phyloP scores from a whole-genome alignment of 2,888 invertebrate species.

The Odontomyia ornata region DNA sequence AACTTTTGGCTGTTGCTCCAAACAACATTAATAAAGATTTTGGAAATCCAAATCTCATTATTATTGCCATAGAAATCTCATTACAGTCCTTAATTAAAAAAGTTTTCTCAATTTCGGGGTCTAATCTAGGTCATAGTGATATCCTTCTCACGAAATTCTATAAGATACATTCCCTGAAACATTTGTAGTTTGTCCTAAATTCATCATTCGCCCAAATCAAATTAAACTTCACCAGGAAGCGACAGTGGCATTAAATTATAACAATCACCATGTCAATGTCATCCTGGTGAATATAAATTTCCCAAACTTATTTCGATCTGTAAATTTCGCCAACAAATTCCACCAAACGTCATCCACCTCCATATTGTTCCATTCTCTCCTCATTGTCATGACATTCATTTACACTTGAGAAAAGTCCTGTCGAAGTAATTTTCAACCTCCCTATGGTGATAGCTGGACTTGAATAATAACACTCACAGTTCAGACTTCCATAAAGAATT shows the following conservation, averaged over 20 bases:
- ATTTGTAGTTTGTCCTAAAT: neutral
- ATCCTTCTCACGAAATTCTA: neutral
- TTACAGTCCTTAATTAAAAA: conserved; percentile 28
- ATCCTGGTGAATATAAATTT: neutral
- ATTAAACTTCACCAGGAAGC: conserved; percentile 31
- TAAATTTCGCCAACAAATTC: conserved; percentile 1
- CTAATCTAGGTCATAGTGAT: neutral
- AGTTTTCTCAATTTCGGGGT: conserved; percentile 17
- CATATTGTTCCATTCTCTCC: neutral
- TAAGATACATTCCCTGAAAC: neutral
- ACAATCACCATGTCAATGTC: conserved; percentile 16
- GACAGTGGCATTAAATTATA: conserved; percentile 19
- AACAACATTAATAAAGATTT: neutral
- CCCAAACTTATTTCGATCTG: conserved; percentile 3
- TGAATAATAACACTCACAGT: conserved; percentile 8
- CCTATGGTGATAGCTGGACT: neutral
- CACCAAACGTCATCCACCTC: neutral
- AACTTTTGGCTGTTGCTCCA: no score
- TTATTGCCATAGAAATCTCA: conserved; percentile 5
- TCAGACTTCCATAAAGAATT: neutral
- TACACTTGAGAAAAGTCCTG: conserved; percentile 26
- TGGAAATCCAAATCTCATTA: neutral
- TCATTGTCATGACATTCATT: conserved; percentile 9
- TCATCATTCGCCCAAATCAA: conserved; percentile 38
- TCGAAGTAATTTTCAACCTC: conserved; percentile 24